Evolutionary conservation across 2,888 invertebrate genomes (phyloP).

Genomic region (Furcula furcula): DNA sequence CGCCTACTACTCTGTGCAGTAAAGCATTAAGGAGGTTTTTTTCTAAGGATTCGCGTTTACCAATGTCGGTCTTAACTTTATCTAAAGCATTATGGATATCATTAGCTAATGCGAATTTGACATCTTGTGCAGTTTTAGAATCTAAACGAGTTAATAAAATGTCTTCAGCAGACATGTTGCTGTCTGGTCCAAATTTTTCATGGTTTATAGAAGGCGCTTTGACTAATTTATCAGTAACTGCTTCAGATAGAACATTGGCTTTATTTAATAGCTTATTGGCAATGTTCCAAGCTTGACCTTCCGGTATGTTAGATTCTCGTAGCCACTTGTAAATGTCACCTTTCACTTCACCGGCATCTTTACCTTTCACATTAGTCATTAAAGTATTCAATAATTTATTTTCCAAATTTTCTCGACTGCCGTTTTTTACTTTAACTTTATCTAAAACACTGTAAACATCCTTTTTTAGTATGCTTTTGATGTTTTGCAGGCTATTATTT

Average conservation of each 20-base stretch:
- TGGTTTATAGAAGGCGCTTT: neutral
- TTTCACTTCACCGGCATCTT: neutral
- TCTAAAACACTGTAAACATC: neutral
- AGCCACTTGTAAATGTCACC: neutral
- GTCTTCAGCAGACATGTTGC: too few species aligned
- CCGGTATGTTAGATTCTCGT: neutral
- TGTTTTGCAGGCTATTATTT: neutral
- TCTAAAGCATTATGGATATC: slow-evolving; percentile 6
- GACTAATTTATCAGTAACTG: neutral
- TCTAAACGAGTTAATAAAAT: neutral
- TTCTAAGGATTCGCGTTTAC: neutral
- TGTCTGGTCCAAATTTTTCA: too few species aligned
- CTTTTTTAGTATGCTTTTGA: neutral
- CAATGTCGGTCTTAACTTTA: neutral
- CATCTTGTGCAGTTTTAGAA: neutral
- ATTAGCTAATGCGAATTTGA: neutral
- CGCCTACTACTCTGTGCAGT: neutral
- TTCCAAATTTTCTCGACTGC: neutral
- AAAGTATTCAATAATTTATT: neutral
- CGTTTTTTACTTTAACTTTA: neutral
- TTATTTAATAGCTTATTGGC: neutral
- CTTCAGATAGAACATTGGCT: neutral
- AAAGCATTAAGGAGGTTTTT: neutral
- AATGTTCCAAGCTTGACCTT: neutral
- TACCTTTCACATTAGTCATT: neutral